Evolutionary conservation across 92 coral and sea anemone genomes (phyloP).

Genomic region (Siderastrea siderea): DNA sequence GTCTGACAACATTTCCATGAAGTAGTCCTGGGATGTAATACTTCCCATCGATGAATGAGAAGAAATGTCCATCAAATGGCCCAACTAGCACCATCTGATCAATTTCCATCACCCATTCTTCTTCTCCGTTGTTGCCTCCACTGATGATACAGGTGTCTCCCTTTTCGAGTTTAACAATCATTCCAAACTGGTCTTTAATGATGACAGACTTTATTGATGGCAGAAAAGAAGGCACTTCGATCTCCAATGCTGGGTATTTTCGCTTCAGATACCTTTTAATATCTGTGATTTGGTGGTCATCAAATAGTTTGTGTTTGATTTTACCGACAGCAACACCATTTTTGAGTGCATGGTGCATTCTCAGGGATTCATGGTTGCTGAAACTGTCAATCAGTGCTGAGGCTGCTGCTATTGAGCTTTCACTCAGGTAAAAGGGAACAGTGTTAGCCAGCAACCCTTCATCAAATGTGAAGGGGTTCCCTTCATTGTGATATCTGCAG

Average conservation of each 20-base stretch:
- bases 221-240: constrained; percentile 35
- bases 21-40: constrained; percentile 61
- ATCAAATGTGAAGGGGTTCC: constrained; percentile 9
- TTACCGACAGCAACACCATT: constrained; percentile 66
- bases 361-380: not conserved
- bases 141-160: constrained; percentile 26
- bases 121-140: constrained; percentile 33
- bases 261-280: constrained; percentile 8
- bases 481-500: constrained; percentile 50
- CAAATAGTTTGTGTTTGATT: constrained; percentile 4
- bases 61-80: constrained; percentile 40
- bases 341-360: constrained; percentile 38
- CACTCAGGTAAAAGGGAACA: constrained; percentile 51
- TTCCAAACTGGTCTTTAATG: constrained; percentile 44
- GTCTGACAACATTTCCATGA: constrained; percentile 44
- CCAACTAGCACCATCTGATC: constrained; percentile 39
- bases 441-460: constrained; percentile 13
- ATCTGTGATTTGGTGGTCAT: constrained; percentile 36
- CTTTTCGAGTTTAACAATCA: constrained; percentile 34
- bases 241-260: not conserved
- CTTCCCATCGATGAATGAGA: constrained; percentile 65
- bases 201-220: constrained; percentile 29
- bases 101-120: constrained; percentile 66
- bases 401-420: constrained; percentile 62
- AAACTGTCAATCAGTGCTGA: constrained; percentile 36